A percentile compares a stretch with the other conserved stretches of the same genome.
Conservation (phyloP, 2,113 vertebrate genomes). For the Phalacrocorax carbo region DNA sequence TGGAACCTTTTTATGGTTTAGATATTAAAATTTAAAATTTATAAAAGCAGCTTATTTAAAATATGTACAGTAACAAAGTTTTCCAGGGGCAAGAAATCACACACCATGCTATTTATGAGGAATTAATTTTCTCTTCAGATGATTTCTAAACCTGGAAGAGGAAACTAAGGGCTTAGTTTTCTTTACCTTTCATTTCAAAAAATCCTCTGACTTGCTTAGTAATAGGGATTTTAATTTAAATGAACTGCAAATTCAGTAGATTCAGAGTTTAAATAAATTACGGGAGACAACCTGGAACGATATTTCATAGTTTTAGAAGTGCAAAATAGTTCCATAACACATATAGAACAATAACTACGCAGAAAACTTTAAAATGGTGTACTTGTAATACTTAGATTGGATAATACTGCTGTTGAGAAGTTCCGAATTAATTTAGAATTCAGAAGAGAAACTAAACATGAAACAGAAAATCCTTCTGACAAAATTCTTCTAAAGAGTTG, state of each 20-base stretch:
- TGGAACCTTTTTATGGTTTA: not conserved
- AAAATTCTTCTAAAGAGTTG: not conserved
- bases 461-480: not conserved
- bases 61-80: not conserved
- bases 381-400: not conserved
- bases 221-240: not conserved
- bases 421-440: not conserved
- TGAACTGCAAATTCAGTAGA: not conserved
- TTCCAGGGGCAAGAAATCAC: not conserved
- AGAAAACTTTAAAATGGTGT: not conserved
- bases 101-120: not conserved
- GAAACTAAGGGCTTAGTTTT: not conserved
- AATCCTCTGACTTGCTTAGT: not conserved
- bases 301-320: not conserved
- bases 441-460: not conserved
- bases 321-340: not conserved
- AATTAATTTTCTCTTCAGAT: conserved; percentile 1
- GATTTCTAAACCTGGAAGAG: not conserved
- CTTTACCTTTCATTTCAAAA: not conserved
- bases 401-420: not conserved
- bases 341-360: not conserved
- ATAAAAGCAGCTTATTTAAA: not conserved
- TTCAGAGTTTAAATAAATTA: not conserved
- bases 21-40: not conserved
- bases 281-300: not conserved